Conservation (phyloP, 2,888 invertebrate species). For the Caenorhabditis sp. region DNA sequence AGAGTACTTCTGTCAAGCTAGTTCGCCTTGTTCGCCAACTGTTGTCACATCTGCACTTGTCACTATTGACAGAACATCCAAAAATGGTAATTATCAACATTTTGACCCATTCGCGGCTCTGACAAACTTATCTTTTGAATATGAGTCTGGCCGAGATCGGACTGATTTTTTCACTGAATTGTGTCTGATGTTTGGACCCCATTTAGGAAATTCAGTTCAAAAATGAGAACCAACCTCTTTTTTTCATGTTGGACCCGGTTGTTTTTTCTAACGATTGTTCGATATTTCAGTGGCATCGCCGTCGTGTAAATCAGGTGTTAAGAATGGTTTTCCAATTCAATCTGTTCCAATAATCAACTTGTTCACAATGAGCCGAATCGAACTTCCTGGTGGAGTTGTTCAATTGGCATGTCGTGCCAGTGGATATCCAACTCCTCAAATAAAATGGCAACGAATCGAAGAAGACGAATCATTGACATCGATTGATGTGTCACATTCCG, state of each 20-base stretch:
- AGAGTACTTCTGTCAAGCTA: constrained; percentile 46
- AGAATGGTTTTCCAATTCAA: neutral
- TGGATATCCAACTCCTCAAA: constrained; percentile 32
- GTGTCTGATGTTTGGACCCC: too few relatives aligned
- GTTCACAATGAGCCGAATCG: constrained; percentile 39
- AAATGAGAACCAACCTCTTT: too few relatives aligned
- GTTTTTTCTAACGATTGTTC: neutral
- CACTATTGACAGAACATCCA: constrained; percentile 9
- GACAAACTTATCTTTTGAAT: too few relatives aligned
- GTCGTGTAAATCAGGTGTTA: constrained; percentile 17
- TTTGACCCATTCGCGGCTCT: too few relatives aligned
- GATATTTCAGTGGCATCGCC: neutral
- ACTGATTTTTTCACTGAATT: neutral
- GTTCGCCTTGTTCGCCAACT: constrained; percentile 35
- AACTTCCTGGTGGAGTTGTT: constrained; percentile 33
- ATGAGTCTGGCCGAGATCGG: too few relatives aligned
- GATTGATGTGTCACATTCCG: constrained; percentile 11
- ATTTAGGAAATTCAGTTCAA: too few relatives aligned
- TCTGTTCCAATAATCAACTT: constrained; percentile 20
- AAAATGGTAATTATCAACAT: neutral
- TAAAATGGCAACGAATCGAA: constrained; percentile 35
- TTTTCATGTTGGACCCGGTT: too few relatives aligned
- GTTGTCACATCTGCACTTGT: constrained; percentile 31
- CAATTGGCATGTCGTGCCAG: constrained; percentile 41
- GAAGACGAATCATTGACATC: constrained; percentile 44